A percentile compares a stretch with the other conserved stretches of the same genome.
Evolutionary conservation across 2,888 invertebrate species (phyloP).

Genomic region (Heliconius ismenius): DNA sequence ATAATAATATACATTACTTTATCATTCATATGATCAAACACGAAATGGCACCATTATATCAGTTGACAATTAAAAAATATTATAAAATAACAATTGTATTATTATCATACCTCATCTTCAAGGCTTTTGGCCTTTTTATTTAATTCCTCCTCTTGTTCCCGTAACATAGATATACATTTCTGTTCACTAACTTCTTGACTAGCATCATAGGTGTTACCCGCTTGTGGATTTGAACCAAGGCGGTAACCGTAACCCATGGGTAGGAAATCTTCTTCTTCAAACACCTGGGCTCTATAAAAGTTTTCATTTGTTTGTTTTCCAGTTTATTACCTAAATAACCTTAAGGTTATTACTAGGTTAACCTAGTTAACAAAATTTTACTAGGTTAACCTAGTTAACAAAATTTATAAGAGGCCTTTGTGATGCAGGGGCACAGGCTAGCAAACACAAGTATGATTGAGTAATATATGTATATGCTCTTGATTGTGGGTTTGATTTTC

Average conservation of each 20-base stretch:
- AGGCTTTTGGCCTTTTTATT: slow-evolving; percentile 85
- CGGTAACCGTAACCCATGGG: slow-evolving; percentile 95
- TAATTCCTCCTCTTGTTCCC: slow-evolving; percentile 95
- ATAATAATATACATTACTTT: too few relatives aligned
- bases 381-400: too few relatives aligned
- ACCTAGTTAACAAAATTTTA: too few relatives aligned
- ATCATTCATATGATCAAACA: too few relatives aligned
- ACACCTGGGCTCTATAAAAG: slow-evolving; percentile 87
- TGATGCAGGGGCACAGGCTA: too few relatives aligned
- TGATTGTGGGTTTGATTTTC: too few relatives aligned
- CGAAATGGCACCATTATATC: too few relatives aligned
- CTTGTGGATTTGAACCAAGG: slow-evolving; percentile 82
- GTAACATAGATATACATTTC: slow-evolving; percentile 89
- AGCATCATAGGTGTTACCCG: slow-evolving; percentile 70
- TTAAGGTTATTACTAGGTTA: too few relatives aligned
- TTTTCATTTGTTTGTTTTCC: background rate
- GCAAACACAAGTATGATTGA: too few relatives aligned
- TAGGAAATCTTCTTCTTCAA: slow-evolving; percentile 98
- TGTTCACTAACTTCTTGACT: slow-evolving; percentile 90
- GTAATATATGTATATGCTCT: too few relatives aligned
- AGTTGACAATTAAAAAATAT: background rate
- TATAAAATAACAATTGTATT: background rate
- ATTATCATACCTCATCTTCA: slow-evolving; percentile 74
- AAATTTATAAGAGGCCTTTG: too few relatives aligned
- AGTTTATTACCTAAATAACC: background rate